These are phyloP conservation scores for Trachelus tabidus DNA, from an alignment of 2,888 invertebrate genomes.

Conservation along the genomic window DNA sequence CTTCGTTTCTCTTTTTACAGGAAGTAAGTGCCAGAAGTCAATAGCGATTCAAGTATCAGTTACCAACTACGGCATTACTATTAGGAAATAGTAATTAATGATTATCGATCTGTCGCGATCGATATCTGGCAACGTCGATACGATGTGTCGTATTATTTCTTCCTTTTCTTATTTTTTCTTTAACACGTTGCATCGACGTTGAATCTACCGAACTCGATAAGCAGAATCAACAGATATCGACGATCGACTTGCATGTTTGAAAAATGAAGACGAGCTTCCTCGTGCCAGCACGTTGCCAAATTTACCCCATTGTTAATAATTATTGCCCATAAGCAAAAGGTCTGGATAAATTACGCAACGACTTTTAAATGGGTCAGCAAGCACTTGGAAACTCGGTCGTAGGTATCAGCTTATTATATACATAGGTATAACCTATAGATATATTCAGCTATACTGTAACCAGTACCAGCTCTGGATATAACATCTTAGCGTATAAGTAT, in stretches of 20 bases:
- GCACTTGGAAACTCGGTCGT: background rate
- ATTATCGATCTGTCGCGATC: background rate
- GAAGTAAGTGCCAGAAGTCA: constrained; percentile 67
- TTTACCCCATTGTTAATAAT: background rate
- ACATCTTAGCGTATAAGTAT: background rate
- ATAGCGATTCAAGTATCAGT: background rate
- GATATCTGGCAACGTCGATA: background rate
- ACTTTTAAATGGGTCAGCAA: background rate
- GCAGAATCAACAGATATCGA: background rate
- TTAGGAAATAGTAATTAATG: background rate
- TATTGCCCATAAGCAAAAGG: background rate
- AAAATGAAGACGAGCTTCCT: background rate
- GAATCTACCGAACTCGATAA: background rate
- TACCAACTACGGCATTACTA: constrained; percentile 4
- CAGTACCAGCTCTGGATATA: background rate
- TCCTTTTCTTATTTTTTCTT: background rate
- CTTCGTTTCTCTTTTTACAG: constrained; percentile 66
- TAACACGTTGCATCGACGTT: background rate
- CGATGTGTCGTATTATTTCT: background rate
- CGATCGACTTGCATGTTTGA: background rate
- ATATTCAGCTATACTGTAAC: background rate
- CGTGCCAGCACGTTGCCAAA: background rate
- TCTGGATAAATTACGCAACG: background rate
- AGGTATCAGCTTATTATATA: background rate
- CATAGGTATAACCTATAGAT: background rate